Evolutionary conservation across 2,797 vertebrate genomes (phyloP).

Genomic region (Amblyopsis hoosieri): DNA sequence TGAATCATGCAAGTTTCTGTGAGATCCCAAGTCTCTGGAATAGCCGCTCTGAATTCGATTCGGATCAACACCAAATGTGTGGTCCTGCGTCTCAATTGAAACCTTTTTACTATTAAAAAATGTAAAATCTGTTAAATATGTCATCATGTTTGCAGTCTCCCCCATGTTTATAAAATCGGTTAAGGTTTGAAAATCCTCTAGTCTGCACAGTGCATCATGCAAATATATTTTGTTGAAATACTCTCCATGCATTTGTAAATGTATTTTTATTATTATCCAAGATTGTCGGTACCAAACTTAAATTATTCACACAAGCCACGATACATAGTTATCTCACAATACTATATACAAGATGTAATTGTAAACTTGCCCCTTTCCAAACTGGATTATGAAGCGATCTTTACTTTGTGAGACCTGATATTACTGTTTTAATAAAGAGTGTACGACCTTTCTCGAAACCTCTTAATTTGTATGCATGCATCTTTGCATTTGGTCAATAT

Average conservation of each 20-base stretch:
- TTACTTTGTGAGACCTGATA: background rate
- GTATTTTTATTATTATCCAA: background rate
- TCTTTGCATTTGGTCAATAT: background rate
- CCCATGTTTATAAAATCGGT: too few relatives aligned
- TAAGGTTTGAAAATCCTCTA: too few relatives aligned
- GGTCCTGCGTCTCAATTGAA: too few relatives aligned
- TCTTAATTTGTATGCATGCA: conserved; percentile 7
- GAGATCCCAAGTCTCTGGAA: too few relatives aligned
- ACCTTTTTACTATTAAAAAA: too few relatives aligned
- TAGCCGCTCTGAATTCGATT: too few relatives aligned
- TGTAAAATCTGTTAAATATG: too few relatives aligned
- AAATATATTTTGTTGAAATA: background rate
- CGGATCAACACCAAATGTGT: too few relatives aligned
- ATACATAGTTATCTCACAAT: background rate
- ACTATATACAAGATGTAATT: background rate
- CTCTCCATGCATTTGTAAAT: background rate
- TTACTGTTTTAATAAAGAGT: conserved; percentile 43
- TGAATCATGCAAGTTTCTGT: too few relatives aligned
- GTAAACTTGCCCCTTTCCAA: background rate
- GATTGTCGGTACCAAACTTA: background rate
- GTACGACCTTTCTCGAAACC: conserved; percentile 18
- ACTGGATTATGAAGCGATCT: background rate
- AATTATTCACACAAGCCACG: background rate
- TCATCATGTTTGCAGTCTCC: too few relatives aligned
- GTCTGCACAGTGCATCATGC: too few relatives aligned